phyloP scores from a whole-genome alignment of 2,888 invertebrate genomes.

The Reticulitermes lucifugus region DNA sequence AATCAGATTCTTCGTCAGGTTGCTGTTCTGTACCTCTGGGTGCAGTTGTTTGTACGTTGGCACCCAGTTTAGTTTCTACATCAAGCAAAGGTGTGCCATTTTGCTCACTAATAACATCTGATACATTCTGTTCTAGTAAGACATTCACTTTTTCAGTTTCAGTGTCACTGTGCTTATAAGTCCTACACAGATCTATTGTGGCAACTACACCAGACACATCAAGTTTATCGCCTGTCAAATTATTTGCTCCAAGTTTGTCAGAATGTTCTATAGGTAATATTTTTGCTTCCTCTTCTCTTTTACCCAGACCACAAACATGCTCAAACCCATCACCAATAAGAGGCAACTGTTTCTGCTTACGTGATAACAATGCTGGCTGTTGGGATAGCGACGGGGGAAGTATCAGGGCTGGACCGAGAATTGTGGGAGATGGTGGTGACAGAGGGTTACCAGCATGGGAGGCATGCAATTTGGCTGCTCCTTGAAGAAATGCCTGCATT shows the following conservation, averaged over 20 bases:
- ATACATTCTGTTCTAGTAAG: neutral
- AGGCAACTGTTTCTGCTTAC: slow-evolving; percentile 53
- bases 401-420: slow-evolving; percentile 55
- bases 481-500: slow-evolving; percentile 76
- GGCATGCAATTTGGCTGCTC: slow-evolving; percentile 60
- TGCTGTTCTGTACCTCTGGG: neutral
- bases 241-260: neutral
- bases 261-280: neutral
- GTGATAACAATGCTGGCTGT: slow-evolving; percentile 36
- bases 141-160: neutral
- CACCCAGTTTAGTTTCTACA: neutral
- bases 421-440: slow-evolving; percentile 61
- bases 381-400: slow-evolving; percentile 51
- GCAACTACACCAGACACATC: neutral
- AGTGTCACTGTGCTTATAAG: neutral
- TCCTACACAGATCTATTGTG: neutral
- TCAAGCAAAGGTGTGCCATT: neutral
- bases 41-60: neutral
- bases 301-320: slow-evolving; percentile 57
- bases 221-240: neutral
- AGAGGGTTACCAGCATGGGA: slow-evolving; percentile 41
- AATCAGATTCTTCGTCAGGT: slow-evolving; percentile 62
- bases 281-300: slow-evolving; percentile 7
- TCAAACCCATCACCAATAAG: slow-evolving; percentile 56
- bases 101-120: neutral